Evolutionary conservation across 2,888 invertebrate species (phyloP).

Genomic region (Erebia epiphron): DNA sequence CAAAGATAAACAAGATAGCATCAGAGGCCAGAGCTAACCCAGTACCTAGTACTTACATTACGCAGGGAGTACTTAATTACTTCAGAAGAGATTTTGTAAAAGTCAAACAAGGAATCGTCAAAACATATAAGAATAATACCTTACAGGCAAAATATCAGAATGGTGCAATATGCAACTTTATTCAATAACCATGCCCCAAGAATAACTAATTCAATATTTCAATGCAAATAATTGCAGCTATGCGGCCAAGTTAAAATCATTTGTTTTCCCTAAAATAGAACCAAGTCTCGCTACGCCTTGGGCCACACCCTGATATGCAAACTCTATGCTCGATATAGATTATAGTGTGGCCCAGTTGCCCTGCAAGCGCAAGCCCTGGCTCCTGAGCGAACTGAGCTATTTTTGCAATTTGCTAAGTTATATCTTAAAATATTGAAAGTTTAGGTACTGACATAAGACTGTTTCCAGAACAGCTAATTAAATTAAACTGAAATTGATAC

Average conservation of each 20-base stretch:
- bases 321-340: constrained; percentile 1
- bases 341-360: constrained; percentile 2
- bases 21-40: too few relatives aligned
- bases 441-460: too few relatives aligned
- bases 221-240: not conserved
- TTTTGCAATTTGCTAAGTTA: too few relatives aligned
- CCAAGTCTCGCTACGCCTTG: constrained; percentile 1
- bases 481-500: too few relatives aligned
- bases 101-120: not conserved
- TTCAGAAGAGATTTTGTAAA: not conserved
- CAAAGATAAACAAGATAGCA: not conserved
- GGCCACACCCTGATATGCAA: constrained; percentile 9
- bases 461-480: too few relatives aligned
- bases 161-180: not conserved
- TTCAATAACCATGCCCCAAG: not conserved
- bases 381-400: too few relatives aligned
- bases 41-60: too few relatives aligned
- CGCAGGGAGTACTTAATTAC: not conserved
- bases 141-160: not conserved
- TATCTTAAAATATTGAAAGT: too few relatives aligned
- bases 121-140: not conserved
- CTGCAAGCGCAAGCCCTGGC: too few relatives aligned
- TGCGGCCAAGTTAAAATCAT: constrained; percentile 4
- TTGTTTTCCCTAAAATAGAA: constrained; percentile 11
- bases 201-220: not conserved